phyloP scores from a whole-genome alignment of 2,888 invertebrate species.

The Elysia crispata region DNA sequence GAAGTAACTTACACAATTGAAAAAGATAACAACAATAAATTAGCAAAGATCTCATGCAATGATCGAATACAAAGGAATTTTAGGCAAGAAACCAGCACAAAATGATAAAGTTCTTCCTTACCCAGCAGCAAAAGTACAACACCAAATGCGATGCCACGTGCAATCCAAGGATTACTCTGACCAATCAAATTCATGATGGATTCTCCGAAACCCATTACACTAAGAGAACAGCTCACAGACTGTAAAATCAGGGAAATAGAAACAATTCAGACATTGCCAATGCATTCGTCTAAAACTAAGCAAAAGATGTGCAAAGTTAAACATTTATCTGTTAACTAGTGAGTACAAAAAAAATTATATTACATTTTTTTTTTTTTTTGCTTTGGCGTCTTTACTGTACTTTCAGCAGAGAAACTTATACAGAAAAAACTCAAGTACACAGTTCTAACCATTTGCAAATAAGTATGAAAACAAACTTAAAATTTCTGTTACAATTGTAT shows the following conservation, averaged over 20 bases:
- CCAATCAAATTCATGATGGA: slow-evolving; percentile 92
- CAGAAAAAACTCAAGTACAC: too few relatives aligned
- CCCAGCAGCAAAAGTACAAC: slow-evolving; percentile 90
- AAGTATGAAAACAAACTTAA: too few relatives aligned
- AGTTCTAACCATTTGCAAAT: too few relatives aligned
- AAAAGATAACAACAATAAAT: not conserved
- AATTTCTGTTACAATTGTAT: too few relatives aligned
- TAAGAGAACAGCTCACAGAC: slow-evolving; percentile 97
- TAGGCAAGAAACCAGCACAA: not conserved
- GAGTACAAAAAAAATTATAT: too few relatives aligned
- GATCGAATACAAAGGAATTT: not conserved
- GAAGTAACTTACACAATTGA: too few relatives aligned
- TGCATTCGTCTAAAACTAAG: too few relatives aligned
- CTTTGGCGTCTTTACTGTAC: too few relatives aligned
- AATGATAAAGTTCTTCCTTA: slow-evolving; percentile 49
- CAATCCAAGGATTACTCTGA: slow-evolving; percentile 83
- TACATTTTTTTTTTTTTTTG: too few relatives aligned
- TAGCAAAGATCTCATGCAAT: not conserved
- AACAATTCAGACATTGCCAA: not conserved
- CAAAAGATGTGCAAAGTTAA: too few relatives aligned
- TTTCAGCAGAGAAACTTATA: too few relatives aligned
- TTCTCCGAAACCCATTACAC: slow-evolving; percentile 97
- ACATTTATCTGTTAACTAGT: too few relatives aligned
- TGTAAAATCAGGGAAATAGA: slow-evolving; percentile 80
- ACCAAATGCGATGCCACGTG: slow-evolving; percentile 90